Evolutionary conservation across 2,888 invertebrate genomes (phyloP).

Genomic region (Scaptomyza reducta): DNA sequence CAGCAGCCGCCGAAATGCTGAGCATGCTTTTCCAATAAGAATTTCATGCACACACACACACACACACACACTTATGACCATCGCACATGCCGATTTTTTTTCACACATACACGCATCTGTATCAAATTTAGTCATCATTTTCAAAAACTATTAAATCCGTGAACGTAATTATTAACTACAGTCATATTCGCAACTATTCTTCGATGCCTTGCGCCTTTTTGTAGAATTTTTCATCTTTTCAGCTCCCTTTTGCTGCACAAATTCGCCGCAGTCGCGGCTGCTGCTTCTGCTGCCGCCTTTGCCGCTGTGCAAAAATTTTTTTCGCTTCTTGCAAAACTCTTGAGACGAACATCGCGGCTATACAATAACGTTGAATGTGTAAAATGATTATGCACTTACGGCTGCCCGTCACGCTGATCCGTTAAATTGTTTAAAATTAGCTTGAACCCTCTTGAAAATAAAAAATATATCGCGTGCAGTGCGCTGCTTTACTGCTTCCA

Average conservation of each 20-base stretch:
- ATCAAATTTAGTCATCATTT: slow-evolving; percentile 62
- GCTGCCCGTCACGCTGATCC: slow-evolving; percentile 64
- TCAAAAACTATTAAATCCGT: slow-evolving; percentile 15
- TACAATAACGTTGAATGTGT: slow-evolving; percentile 43
- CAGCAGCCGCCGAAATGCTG: slow-evolving; percentile 73
- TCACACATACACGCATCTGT: slow-evolving; percentile 45
- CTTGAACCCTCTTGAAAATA: slow-evolving; percentile 69
- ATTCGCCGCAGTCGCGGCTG: slow-evolving; percentile 65
- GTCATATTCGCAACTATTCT: slow-evolving; percentile 28
- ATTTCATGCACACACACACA: slow-evolving; percentile 59
- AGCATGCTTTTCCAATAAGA: slow-evolving; percentile 79
- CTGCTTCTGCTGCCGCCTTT: slow-evolving; percentile 56
- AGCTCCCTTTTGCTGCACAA: slow-evolving; percentile 60
- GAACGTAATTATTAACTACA: slow-evolving; percentile 29
- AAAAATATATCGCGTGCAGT: slow-evolving; percentile 79
- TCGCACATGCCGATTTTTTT: slow-evolving; percentile 72
- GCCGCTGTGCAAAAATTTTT: slow-evolving; percentile 76
- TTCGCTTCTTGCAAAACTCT: slow-evolving; percentile 64
- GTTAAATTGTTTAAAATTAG: slow-evolving; percentile 45
- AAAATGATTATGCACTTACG: slow-evolving; percentile 61
- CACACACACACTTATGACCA: slow-evolving; percentile 22
- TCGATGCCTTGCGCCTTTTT: slow-evolving; percentile 40
- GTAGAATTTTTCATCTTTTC: slow-evolving; percentile 64
- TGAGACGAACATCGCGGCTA: slow-evolving; percentile 35
- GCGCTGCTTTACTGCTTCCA: slow-evolving; percentile 72